A percentile compares a stretch with the other conserved stretches of the same genome.
Conservation (phyloP, 2,113 vertebrate genomes). For the Condylura cristata region DNA sequence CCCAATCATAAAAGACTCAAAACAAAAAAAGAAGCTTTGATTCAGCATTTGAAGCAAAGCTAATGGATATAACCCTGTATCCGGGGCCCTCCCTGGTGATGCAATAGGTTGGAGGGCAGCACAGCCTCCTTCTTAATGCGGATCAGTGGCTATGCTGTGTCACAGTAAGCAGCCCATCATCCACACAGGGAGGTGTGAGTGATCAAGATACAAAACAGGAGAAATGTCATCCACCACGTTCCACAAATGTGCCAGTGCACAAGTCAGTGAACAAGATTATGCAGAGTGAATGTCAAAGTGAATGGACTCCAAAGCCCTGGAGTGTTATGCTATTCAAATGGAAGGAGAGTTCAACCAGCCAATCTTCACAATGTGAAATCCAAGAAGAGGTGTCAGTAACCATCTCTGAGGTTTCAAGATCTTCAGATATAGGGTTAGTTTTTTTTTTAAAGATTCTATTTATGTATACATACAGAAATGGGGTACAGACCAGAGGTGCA, state of each 20-base stretch:
- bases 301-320: slow-evolving; percentile 91
- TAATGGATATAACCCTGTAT: no score
- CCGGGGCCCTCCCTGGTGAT: no score
- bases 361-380: slow-evolving; percentile 95
- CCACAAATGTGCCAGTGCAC: slow-evolving; percentile 92
- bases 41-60: slow-evolving; percentile 94
- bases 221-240: slow-evolving; percentile 93
- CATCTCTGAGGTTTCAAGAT: slow-evolving; percentile 93
- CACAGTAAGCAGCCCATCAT: slow-evolving; percentile 88
- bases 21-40: slow-evolving; percentile 88
- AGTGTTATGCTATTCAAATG: slow-evolving; percentile 92
- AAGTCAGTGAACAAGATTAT: slow-evolving; percentile 93
- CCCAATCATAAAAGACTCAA: slow-evolving; percentile 91
- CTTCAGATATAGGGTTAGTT: slow-evolving; percentile 91
- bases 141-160: background rate
- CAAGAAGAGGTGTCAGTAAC: slow-evolving; percentile 93
- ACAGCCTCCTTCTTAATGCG: slow-evolving; percentile 84
- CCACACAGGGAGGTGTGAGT: slow-evolving; percentile 86
- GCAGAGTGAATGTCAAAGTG: slow-evolving; percentile 95
- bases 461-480: no score
- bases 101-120: no score
- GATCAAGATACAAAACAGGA: slow-evolving; percentile 91
- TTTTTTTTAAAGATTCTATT: no score
- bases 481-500: no score
- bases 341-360: slow-evolving; percentile 92